phyloP scores from a whole-genome alignment of 2,113 vertebrate species.

The Anhinga rufa region DNA sequence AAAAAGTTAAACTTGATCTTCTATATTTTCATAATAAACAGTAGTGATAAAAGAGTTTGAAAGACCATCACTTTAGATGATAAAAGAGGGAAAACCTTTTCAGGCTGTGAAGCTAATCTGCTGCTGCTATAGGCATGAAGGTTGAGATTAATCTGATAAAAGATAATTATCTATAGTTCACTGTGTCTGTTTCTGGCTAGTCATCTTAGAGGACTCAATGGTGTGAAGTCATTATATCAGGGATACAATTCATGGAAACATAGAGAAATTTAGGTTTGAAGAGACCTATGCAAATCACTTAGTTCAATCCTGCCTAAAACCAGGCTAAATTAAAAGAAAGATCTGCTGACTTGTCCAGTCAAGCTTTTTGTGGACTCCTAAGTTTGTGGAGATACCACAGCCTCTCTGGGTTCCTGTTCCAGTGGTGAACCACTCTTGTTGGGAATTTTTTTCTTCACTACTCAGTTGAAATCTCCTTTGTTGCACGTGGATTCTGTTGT shows the following conservation, averaged over 20 bases:
- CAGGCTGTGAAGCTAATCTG: background rate
- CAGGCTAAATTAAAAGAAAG: background rate
- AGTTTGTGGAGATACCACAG: background rate
- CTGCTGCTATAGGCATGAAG: background rate
- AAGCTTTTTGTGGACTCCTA: background rate
- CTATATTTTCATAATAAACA: background rate
- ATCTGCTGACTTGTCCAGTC: background rate
- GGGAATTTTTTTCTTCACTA: background rate
- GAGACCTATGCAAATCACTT: background rate
- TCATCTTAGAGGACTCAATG: background rate
- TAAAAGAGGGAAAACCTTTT: background rate
- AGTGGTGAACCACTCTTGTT: background rate
- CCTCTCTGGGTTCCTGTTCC: background rate
- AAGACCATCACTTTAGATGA: background rate
- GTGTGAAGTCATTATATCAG: background rate
- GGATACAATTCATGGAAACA: background rate
- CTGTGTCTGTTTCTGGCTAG: fast-evolving
- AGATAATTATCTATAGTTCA: background rate
- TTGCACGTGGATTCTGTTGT: background rate
- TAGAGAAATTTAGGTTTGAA: background rate
- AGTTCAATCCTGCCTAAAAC: background rate
- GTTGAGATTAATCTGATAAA: background rate
- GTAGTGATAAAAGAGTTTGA: background rate
- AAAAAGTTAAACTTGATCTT: background rate
- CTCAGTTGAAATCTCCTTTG: background rate